Evolutionary conservation across 1,140 invertebrate genomes (phyloP).

Genomic region (Batillaria attramentaria): DNA sequence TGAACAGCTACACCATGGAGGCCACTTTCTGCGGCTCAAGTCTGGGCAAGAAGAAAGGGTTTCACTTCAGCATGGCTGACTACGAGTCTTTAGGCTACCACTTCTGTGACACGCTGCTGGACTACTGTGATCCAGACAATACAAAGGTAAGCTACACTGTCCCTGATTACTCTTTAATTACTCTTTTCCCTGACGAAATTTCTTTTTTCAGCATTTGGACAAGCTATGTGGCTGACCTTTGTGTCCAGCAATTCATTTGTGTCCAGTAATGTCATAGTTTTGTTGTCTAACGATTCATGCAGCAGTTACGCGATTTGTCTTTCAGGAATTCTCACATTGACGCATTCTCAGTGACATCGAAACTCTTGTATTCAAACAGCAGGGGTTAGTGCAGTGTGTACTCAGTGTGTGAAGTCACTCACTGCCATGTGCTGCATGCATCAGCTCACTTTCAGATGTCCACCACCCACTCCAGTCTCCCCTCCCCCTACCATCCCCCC

Average conservation of each 20-base stretch:
- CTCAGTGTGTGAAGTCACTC: too few relatives aligned
- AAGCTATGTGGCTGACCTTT: not conserved
- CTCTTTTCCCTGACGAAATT: not conserved
- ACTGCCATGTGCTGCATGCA: too few relatives aligned
- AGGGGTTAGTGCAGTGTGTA: too few relatives aligned
- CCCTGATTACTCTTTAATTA: not conserved
- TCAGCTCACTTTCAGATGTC: too few relatives aligned
- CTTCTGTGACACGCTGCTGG: conserved; percentile 92
- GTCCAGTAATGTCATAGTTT: not conserved
- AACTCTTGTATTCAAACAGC: too few relatives aligned
- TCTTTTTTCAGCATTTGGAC: not conserved
- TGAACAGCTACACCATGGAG: conserved; percentile 95
- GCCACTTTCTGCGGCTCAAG: conserved; percentile 89
- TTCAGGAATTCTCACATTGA: too few relatives aligned
- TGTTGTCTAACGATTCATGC: not conserved
- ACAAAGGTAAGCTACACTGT: conserved; percentile 78
- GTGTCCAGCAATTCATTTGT: too few relatives aligned
- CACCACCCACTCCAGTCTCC: too few relatives aligned
- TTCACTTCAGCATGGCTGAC: conserved; percentile 88
- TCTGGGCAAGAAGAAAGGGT: conserved; percentile 78
- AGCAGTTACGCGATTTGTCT: not conserved
- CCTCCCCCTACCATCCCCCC: too few relatives aligned
- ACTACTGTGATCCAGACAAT: conserved; percentile 91
- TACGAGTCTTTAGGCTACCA: conserved; percentile 87
- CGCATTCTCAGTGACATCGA: too few relatives aligned